Evolutionary conservation across 2,113 vertebrate genomes (phyloP).

Genomic region (Saccopteryx leptura): DNA sequence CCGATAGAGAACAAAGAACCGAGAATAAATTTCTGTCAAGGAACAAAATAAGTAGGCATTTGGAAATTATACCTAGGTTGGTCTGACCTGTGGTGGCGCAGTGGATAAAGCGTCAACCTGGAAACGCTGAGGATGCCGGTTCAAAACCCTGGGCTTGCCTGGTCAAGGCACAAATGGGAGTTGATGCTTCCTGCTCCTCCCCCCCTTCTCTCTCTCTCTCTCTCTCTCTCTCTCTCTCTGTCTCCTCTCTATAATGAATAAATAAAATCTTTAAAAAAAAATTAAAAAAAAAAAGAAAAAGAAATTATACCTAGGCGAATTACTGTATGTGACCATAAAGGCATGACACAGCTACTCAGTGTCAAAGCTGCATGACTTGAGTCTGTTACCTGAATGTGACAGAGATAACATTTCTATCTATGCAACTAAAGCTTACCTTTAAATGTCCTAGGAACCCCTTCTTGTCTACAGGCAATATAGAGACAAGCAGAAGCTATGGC

Average conservation of each 20-base stretch:
- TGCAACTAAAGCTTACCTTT: conserved; percentile 92
- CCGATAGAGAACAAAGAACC: conserved; percentile 5
- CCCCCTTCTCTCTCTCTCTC: no score
- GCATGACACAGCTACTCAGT: background rate
- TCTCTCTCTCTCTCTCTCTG: no score
- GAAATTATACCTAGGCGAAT: background rate
- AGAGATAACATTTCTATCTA: background rate
- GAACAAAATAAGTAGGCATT: background rate
- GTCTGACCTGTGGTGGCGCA: no score
- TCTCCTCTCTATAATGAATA: no score
- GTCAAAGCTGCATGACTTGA: background rate
- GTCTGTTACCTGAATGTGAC: conserved; percentile 8
- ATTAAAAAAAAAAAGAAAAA: no score
- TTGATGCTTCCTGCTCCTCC: no score
- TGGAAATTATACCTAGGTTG: background rate
- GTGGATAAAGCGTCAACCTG: no score
- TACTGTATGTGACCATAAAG: background rate
- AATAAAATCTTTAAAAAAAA: no score
- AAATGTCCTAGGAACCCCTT: conserved; percentile 98
- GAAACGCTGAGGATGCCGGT: no score
- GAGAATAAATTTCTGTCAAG: background rate
- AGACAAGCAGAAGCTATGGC: conserved; percentile 99
- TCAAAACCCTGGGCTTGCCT: no score
- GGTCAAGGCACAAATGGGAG: no score
- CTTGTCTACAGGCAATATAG: conserved; percentile 99